Evolutionary conservation across 1,140 invertebrate species (phyloP).

Genomic region (Physella acuta): DNA sequence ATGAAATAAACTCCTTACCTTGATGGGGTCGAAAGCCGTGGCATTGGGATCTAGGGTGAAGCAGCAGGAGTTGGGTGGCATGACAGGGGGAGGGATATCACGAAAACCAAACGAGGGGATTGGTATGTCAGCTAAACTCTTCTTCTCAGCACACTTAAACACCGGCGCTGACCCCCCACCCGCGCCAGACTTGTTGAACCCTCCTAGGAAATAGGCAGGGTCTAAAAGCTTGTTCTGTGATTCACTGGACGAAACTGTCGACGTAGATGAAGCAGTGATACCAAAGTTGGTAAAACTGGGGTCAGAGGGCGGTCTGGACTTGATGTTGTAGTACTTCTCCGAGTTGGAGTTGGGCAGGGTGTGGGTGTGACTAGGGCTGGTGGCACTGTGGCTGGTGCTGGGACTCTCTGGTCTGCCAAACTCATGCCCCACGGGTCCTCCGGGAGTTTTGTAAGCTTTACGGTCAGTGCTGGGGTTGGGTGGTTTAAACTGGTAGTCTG

Average conservation of each 20-base stretch:
- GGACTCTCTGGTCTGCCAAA: not conserved
- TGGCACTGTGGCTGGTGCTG: not conserved
- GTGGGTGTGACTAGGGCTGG: conserved; percentile 19
- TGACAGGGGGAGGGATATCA: conserved; percentile 14
- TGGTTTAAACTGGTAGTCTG: too few species aligned
- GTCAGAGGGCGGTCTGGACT: conserved; percentile 12
- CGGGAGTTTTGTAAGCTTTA: conserved; percentile 13
- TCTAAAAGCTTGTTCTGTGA: not conserved
- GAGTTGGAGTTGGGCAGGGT: conserved; percentile 21
- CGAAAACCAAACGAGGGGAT: conserved; percentile 25
- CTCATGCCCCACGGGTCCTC: not conserved
- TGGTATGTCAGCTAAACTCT: conserved; percentile 16
- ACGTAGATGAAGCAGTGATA: not conserved
- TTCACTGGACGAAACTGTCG: not conserved
- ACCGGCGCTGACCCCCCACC: conserved; percentile 2
- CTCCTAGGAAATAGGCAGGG: not conserved
- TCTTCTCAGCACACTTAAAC: not conserved
- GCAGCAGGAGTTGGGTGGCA: not conserved
- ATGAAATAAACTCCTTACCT: conserved; percentile 10
- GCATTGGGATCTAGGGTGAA: not conserved
- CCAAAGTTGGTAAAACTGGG: too few species aligned
- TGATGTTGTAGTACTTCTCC: conserved; percentile 13
- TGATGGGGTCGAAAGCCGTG: conserved; percentile 12
- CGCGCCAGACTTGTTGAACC: not conserved
- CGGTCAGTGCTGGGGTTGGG: too few species aligned